phyloP scores from a whole-genome alignment of 2,888 invertebrate species.

The Julus scandinavius region DNA sequence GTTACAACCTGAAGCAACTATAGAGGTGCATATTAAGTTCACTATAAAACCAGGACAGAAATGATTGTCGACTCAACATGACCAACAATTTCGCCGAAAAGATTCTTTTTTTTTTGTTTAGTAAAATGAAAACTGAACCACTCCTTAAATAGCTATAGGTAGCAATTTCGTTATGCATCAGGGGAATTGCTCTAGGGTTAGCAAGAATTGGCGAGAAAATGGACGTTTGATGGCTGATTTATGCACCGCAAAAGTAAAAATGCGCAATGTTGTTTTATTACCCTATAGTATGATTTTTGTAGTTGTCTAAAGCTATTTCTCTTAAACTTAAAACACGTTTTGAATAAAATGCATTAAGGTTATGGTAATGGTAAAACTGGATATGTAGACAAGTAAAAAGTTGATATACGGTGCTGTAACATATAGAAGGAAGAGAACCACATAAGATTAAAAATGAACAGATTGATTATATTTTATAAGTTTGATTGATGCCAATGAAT shows the following conservation, averaged over 20 bases:
- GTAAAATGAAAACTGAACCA: conserved; percentile 20
- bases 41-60: conserved; percentile 21
- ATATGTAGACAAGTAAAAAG: neutral
- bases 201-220: neutral
- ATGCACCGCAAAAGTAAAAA: neutral
- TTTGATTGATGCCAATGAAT: too few species aligned
- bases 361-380: neutral
- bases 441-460: too few species aligned
- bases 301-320: neutral
- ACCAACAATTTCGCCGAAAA: conserved; percentile 24
- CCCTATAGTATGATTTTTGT: neutral
- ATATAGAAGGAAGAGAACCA: too few species aligned
- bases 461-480: too few species aligned
- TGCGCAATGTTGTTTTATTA: neutral
- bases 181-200: neutral
- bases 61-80: conserved; percentile 24
- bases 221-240: neutral
- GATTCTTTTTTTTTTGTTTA: conserved; percentile 1
- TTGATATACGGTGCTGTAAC: too few species aligned
- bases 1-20: conserved; percentile 8
- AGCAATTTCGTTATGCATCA: conserved; percentile 20
- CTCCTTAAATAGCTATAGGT: conserved; percentile 19
- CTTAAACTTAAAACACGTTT: neutral
- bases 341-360: neutral
- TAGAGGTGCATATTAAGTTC: conserved; percentile 14